phyloP scores from a whole-genome alignment of 2,113 vertebrate genomes.

The Neolamprologus falcicula region DNA sequence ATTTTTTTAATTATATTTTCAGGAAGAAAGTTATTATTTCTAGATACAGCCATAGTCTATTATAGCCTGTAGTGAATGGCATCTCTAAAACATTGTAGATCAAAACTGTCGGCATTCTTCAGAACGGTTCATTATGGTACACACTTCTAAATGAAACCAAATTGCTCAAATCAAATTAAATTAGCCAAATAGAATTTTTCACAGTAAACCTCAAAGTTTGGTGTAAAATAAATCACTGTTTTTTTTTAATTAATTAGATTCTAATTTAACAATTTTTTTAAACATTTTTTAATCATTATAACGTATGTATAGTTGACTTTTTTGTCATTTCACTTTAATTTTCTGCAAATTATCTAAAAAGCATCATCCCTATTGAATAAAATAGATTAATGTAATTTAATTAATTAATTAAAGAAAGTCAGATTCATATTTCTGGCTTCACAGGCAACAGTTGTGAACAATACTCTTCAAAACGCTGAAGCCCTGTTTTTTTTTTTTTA shows the following conservation, averaged over 20 bases:
- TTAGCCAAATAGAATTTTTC: background rate
- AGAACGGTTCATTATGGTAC: fast-evolving
- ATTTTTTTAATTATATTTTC: fast-evolving
- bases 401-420: background rate
- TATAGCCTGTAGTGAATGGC: background rate
- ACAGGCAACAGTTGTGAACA: background rate
- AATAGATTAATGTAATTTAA: background rate
- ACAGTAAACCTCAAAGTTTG: background rate
- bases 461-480: background rate
- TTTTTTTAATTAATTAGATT: background rate
- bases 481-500: fast-evolving
- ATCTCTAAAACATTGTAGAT: background rate
- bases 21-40: background rate
- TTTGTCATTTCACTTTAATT: background rate
- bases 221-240: background rate
- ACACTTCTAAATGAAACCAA: background rate
- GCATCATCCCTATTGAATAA: background rate
- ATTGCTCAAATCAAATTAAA: background rate
- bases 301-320: background rate
- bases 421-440: background rate
- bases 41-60: background rate
- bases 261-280: background rate
- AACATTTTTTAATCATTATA: background rate
- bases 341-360: background rate
- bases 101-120: background rate